These are phyloP conservation scores for Chascanopsetta lugubris DNA, from an alignment of 2,113 vertebrate species.

Conservation along the genomic window DNA sequence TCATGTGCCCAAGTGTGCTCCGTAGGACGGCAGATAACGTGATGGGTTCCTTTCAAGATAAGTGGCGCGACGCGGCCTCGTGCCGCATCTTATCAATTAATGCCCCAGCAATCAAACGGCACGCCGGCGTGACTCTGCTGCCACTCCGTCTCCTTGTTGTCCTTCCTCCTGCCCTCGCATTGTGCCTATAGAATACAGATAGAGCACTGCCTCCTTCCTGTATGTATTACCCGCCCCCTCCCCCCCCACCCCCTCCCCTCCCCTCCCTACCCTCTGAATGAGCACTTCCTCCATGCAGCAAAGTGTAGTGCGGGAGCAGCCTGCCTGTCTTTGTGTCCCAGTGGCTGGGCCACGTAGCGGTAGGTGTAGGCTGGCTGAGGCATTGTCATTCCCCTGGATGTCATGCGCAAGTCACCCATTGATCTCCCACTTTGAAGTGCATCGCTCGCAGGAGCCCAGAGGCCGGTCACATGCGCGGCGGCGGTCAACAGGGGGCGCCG, in stretches of 20 bases:
- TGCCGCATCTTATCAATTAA: slow-evolving; percentile 76
- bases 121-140: slow-evolving; percentile 51
- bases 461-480: background rate
- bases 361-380: slow-evolving; percentile 68
- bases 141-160: slow-evolving; percentile 59
- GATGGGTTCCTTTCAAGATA: slow-evolving; percentile 65
- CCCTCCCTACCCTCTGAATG: no score
- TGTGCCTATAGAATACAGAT: slow-evolving; percentile 66
- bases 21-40: slow-evolving; percentile 67
- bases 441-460: slow-evolving; percentile 40
- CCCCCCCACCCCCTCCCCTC: no score
- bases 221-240: slow-evolving; percentile 61
- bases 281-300: slow-evolving; percentile 61
- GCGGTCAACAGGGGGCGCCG: slow-evolving; percentile 78
- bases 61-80: slow-evolving; percentile 49
- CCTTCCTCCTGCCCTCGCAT: slow-evolving; percentile 49
- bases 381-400: slow-evolving; percentile 83
- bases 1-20: slow-evolving; percentile 55
- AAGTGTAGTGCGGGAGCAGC: slow-evolving; percentile 61
- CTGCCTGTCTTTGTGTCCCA: slow-evolving; percentile 70
- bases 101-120: slow-evolving; percentile 71
- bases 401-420: slow-evolving; percentile 80
- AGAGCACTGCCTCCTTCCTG: slow-evolving; percentile 72
- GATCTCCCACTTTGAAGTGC: slow-evolving; percentile 83
- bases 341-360: slow-evolving; percentile 57